Base-by-base conservation (phyloP, 2,797 vertebrate genomes). In the Synanceia verrucosa region DNA sequence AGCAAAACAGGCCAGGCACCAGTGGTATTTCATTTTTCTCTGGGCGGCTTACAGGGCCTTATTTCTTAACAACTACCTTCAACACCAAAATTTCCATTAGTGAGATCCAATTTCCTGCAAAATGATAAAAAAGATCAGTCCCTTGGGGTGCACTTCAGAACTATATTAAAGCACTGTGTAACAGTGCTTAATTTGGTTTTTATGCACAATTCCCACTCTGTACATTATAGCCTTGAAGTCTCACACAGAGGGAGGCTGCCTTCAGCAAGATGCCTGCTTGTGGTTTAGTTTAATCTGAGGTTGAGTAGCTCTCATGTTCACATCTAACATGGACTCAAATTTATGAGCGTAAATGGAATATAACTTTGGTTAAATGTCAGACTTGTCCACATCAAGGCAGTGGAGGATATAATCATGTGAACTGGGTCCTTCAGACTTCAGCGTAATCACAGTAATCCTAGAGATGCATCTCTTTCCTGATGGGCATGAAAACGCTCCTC, bases 11-110 rank as follows among this genome's bases (percentile, higher is more conserved):
- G 19, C 34, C 4, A 1, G 36, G 28, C 18, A 65, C 13, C 11
- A 9, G 21, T 6, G 12, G n/a, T 34, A 23, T 33, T 59, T 61
- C 9, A 10, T 65, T 46, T 43, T 67, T 52, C 55, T 63, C 48
- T 41, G 13, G 21, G 29, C 62, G 31, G 33, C 50, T 59, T 57
- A 26, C 44, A 34, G 29, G 5, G 16, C 66, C 74, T n/a, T n/a
- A n/a, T 21, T 37, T 79, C 50, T 72, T 43, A 70, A 68, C 47
- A 81, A 58, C 81, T 63, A 43, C 70, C 62, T 47, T 70, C 52
- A 79, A 81, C 67, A 70, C 73, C 65, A 78, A 72, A 70, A 87
- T 78, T 78, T 85, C 65, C 80, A 88, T 88, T 79, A 82, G 70
- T 18, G 4, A 69, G 62, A 71, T 55, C 73, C 74, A 81, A 82